Percentiles rank a stretch among this genome's conserved stretches.
Evolutionary conservation across 1,140 invertebrate species (phyloP).

Genomic region (Drosophila melanica): DNA sequence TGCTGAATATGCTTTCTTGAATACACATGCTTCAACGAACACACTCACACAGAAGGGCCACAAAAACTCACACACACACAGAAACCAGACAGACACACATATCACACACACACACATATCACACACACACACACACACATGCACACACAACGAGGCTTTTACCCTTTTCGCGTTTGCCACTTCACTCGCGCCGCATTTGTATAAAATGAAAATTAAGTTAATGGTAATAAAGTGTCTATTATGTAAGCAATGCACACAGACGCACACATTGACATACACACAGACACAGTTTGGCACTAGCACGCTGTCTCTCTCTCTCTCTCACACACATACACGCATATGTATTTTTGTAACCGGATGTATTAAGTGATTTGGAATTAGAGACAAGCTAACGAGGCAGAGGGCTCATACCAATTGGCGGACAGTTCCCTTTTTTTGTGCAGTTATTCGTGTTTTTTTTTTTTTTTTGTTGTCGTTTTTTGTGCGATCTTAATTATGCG

Average conservation of each 20-base stretch:
- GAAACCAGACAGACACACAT: constrained; percentile 3
- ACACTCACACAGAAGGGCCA: neutral
- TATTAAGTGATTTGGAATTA: constrained; percentile 75
- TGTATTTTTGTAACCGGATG: constrained; percentile 37
- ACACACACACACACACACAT: constrained; percentile 32
- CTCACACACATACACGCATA: neutral
- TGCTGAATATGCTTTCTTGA: constrained; percentile 23
- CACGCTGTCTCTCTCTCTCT: too few relatives aligned
- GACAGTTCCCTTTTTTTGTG: neutral
- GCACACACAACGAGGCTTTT: constrained; percentile 34
- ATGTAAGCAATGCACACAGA: constrained; percentile 61
- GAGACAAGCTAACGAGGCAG: constrained; percentile 3
- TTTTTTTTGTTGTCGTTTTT: too few relatives aligned
- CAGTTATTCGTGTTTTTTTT: neutral
- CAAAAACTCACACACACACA: constrained; percentile 1
- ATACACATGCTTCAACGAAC: constrained; percentile 15
- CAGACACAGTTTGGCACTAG: neutral
- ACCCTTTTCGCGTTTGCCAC: constrained; percentile 60
- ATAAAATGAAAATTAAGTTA: constrained; percentile 80
- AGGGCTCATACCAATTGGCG: constrained; percentile 5
- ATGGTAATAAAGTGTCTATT: constrained; percentile 80
- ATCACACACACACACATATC: constrained; percentile 1
- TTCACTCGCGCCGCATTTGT: constrained; percentile 68
- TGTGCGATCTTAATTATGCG: constrained; percentile 1
- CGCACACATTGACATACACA: constrained; percentile 1